Conservation (phyloP, 2,797 vertebrate species). For the Cossypha caffra region DNA sequence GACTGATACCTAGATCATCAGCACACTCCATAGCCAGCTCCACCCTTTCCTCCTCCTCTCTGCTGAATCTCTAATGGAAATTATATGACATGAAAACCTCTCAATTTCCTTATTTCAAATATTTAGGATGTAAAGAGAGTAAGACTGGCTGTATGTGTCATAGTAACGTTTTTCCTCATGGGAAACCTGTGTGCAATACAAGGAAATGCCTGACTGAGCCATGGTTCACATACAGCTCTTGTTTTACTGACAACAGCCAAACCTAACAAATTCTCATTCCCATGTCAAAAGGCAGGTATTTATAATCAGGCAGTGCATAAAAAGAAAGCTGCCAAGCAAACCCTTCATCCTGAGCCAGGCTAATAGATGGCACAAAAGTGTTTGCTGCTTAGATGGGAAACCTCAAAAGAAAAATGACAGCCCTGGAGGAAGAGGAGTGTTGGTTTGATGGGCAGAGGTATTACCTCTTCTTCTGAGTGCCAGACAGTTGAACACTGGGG, state of each 20-base stretch:
- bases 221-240: not conserved
- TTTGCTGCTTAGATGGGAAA: not conserved
- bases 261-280: not conserved
- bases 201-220: not conserved
- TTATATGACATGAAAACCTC: not conserved
- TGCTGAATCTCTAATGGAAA: not conserved
- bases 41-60: not conserved
- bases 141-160: not conserved
- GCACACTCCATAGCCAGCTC: fast-evolving
- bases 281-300: not conserved
- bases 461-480: not conserved
- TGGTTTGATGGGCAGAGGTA: not conserved
- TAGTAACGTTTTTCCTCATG: fast-evolving
- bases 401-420: not conserved
- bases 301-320: not conserved
- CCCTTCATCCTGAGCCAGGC: not conserved
- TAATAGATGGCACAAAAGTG: not conserved
- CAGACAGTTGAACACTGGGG: not conserved
- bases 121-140: not conserved
- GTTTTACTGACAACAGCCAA: not conserved
- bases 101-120: not conserved
- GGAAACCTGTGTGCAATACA: not conserved
- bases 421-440: not conserved
- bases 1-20: not conserved
- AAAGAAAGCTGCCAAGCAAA: not conserved